Evolutionary conservation across 2,888 invertebrate genomes (phyloP), one percentile per base, ranked within the genome.

Genomic region (Harmothoe impar): DNA sequence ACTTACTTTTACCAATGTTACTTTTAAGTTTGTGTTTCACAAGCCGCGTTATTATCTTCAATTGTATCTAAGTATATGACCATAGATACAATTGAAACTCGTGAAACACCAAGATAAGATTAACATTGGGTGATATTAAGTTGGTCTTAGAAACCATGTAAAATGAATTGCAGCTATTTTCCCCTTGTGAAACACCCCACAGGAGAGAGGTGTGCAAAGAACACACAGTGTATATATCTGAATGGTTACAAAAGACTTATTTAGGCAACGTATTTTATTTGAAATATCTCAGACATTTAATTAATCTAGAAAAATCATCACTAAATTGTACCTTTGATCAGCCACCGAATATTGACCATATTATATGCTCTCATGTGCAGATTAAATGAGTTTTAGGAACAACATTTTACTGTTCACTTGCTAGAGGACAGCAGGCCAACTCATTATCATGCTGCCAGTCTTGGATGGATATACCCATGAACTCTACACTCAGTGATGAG

Each of bases 141-240:
- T n/a, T n/a, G n/a, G n/a, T n/a, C n/a, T n/a, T n/a, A n/a, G n/a
- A n/a, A n/a, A n/a, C n/a, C n/a, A n/a, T n/a, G n/a, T n/a, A n/a
- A n/a, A n/a, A n/a, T n/a, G n/a, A n/a, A n/a, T n/a, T n/a, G n/a
- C n/a, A n/a, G n/a, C n/a, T n/a, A n/a, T n/a, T n/a, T n/a, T n/a
- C n/a, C n/a, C n/a, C n/a, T n/a, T n/a, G n/a, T n/a, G n/a, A n/a
- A n/a, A n/a, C n/a, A n/a, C n/a, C n/a, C n/a, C n/a, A n/a, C n/a
- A n/a, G n/a, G 3, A 31, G 31, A 29, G 29, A 17, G 77, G 25
- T 77, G 31, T 77, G 77, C 77, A 31, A 7, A 3, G 1, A n/a
- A 77, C 5, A 29, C 25, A 77, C 77, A 77, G 77, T 77, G 77
- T 77, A 77, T 29, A 77, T 77, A 77, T 17, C 25, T 20, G 31